Conservation (phyloP, 2,113 vertebrate genomes). For the Hoplias malabaricus region DNA sequence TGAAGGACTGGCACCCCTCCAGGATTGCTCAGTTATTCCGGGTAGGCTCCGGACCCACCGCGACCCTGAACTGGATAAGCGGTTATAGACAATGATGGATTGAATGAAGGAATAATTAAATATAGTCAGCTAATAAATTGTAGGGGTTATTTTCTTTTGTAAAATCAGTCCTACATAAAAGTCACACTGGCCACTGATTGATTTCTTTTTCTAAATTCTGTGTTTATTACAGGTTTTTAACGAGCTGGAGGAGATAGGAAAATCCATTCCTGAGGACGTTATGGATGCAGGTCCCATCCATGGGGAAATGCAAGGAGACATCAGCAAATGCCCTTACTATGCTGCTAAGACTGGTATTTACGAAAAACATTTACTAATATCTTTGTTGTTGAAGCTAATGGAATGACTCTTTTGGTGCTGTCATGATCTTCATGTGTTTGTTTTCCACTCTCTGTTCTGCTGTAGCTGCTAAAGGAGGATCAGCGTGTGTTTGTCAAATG, state of each 20-base stretch:
- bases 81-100: too few species aligned
- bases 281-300: slow-evolving; percentile 78
- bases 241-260: slow-evolving; percentile 86
- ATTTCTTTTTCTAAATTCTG: neutral
- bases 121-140: too few species aligned
- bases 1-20: too few species aligned
- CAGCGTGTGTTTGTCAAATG: slow-evolving; percentile 71
- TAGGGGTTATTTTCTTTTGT: too few species aligned
- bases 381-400: neutral
- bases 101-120: too few species aligned
- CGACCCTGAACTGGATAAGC: too few species aligned
- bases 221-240: slow-evolving; percentile 82
- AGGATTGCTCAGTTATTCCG: too few species aligned
- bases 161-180: too few species aligned
- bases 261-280: slow-evolving; percentile 74
- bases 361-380: neutral
- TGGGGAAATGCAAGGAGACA: slow-evolving; percentile 80
- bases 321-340: slow-evolving; percentile 90
- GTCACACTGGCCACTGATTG: too few species aligned
- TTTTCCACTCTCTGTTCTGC: neutral
- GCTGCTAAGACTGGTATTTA: slow-evolving; percentile 76
- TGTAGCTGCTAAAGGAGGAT: slow-evolving; percentile 69
- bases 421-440: neutral
- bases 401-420: neutral
- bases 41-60: too few species aligned